These are phyloP conservation scores for Papilio helenus DNA, from an alignment of 1,140 invertebrate genomes.

Conservation along the genomic window DNA sequence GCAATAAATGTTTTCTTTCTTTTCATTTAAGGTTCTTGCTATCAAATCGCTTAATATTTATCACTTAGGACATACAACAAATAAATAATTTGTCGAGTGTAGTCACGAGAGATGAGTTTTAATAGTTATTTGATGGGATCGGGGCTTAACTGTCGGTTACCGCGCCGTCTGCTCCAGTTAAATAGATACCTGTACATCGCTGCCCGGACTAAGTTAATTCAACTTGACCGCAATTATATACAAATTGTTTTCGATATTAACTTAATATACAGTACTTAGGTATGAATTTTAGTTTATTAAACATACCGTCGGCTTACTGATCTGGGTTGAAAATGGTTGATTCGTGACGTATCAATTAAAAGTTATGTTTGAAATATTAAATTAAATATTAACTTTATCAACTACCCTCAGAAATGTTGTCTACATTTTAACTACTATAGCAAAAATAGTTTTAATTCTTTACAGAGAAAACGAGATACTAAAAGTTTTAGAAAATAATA, in stretches of 20 bases:
- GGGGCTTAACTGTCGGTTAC: conserved; percentile 47
- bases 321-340: background rate
- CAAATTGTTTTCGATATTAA: conserved; percentile 17
- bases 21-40: too few relatives aligned
- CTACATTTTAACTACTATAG: background rate
- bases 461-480: background rate
- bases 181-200: conserved; percentile 26
- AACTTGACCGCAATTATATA: conserved; percentile 1
- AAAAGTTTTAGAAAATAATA: background rate
- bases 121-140: conserved; percentile 50
- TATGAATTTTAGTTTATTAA: conserved; percentile 11
- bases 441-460: background rate
- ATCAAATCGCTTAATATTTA: conserved; percentile 5
- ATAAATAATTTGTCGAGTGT: conserved; percentile 53
- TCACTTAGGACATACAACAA: conserved; percentile 45
- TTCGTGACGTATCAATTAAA: background rate
- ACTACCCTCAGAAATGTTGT: background rate
- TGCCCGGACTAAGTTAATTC: background rate
- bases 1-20: too few relatives aligned
- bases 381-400: background rate
- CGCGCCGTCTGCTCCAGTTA: conserved; percentile 12
- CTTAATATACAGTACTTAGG: background rate
- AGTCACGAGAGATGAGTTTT: conserved; percentile 56
- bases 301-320: background rate
- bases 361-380: background rate